Base-by-base conservation (phyloP, 2,113 vertebrate species). In the Rhinolophus ferrumequinum region DNA sequence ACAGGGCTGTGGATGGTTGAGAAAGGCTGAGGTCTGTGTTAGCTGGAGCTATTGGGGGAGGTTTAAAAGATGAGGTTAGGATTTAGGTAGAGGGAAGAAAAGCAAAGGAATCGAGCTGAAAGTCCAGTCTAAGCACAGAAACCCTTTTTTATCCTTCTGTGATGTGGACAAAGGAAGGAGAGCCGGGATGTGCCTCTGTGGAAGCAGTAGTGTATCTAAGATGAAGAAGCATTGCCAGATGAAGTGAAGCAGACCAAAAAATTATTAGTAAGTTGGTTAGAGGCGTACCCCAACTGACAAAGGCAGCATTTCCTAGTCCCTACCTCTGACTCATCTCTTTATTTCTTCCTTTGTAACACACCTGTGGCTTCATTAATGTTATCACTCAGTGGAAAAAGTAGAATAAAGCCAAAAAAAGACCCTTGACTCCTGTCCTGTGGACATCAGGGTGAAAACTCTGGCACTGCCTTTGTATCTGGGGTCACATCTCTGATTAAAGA, bases 401-500 rank as follows among this genome's bases (percentile, higher is more conserved):
- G 50, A 83, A 92, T 26, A 95, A 95, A 30, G 21, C 21, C 14
- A 66, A 66, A 66, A 44, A 47, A 89, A 58, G 30, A 30, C 28
- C 35, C 58, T 93, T 85, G 33, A 60, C 24, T 56, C 69, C 64
- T 92, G 77, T 82, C 72, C 67, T 92, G 81, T 82, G 10, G 82
- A 24, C 12, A 77, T 52, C 0, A 0, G 21, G 76, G 18, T 83
- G 47, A 86, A 73, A 86, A 90, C 38, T 96, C 96, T 93, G 54
- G 88, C 70, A 44, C 88, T 8, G 4, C 69, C 47, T 88, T 92
- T 97, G 77, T 94, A 50, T 97, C 73, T 85, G 70, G 79, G 94
- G 94, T 96, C 90, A 62, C 89, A 87, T 94, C 60, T 82, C 47
- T 90, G 90, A 95, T 97, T 95, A 97, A 87, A 94, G 93, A 24